Conservation (phyloP, 2,113 vertebrate species). For the Hypocryptadius cinnamomeus region DNA sequence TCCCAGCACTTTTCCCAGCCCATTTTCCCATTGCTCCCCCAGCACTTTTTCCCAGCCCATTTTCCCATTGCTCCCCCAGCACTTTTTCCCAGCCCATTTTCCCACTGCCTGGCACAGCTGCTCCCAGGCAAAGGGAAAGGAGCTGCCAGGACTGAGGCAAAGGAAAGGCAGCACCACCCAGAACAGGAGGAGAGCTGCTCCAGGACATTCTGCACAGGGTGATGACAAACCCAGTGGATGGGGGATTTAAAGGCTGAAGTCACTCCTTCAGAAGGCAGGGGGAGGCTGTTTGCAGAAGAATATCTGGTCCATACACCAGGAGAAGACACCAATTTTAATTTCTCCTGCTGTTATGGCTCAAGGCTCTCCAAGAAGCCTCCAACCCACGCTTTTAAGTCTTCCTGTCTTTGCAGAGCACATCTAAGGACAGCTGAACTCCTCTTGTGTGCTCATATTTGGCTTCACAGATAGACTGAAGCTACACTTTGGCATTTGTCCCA, state of each 20-base stretch:
- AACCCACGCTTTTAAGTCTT: neutral
- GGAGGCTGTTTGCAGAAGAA: neutral
- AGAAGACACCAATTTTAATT: neutral
- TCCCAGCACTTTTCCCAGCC: too few species aligned
- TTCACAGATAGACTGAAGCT: neutral
- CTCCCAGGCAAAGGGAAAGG: conserved; percentile 11
- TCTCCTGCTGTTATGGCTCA: neutral
- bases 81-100: neutral
- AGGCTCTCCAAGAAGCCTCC: neutral
- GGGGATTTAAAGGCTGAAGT: neutral
- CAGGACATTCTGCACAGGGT: neutral
- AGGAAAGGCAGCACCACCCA: neutral
- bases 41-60: too few species aligned
- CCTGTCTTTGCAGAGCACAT: neutral
- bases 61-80: too few species aligned
- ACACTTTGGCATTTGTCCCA: neutral
- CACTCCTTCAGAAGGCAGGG: neutral
- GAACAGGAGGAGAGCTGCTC: neutral
- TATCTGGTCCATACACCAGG: neutral
- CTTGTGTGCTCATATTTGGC: neutral
- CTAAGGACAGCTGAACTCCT: neutral
- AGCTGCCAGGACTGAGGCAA: conserved; percentile 2
- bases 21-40: too few species aligned
- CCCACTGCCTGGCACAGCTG: neutral
- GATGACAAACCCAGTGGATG: neutral